Conservation (phyloP, 2,888 invertebrate species). For the Zele albiditarsus region DNA sequence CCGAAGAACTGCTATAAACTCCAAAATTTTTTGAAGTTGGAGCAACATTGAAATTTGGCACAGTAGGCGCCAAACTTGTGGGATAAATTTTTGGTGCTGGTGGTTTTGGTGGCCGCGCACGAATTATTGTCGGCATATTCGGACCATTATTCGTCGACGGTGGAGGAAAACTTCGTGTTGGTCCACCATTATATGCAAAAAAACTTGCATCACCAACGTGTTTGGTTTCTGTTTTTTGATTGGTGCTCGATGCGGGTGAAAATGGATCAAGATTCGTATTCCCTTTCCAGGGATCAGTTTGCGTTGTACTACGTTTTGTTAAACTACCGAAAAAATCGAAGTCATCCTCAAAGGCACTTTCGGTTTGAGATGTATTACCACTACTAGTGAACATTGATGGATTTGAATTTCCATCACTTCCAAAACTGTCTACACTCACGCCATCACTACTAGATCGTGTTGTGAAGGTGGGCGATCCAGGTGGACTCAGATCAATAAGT, state of each 20-base stretch:
- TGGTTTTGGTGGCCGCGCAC: constrained; percentile 78
- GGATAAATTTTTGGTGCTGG: constrained; percentile 74
- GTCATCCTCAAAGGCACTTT: constrained; percentile 89
- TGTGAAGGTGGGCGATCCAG: constrained; percentile 84
- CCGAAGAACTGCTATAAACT: constrained; percentile 50
- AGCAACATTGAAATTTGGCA: constrained; percentile 55
- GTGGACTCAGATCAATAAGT: constrained; percentile 83
- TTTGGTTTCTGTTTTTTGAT: constrained; percentile 48
- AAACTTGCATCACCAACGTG: constrained; percentile 62
- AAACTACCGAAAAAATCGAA: constrained; percentile 80
- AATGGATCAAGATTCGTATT: constrained; percentile 74
- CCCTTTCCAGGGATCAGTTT: constrained; percentile 75
- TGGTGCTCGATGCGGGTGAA: constrained; percentile 70
- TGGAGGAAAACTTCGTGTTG: constrained; percentile 31
- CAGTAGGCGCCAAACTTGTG: constrained; percentile 61
- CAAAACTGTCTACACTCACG: constrained; percentile 83
- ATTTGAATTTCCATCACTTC: constrained; percentile 81
- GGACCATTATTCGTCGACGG: constrained; percentile 47
- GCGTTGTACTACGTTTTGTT: constrained; percentile 74
- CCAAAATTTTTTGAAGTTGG: constrained; percentile 58
- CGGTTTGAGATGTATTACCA: constrained; percentile 82
- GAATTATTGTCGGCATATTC: constrained; percentile 84
- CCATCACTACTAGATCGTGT: constrained; percentile 84
- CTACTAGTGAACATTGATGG: constrained; percentile 75
- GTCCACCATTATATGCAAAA: constrained; percentile 60